Base-by-base conservation (phyloP, 2,797 vertebrate species). In the Fratercula arctica region DNA sequence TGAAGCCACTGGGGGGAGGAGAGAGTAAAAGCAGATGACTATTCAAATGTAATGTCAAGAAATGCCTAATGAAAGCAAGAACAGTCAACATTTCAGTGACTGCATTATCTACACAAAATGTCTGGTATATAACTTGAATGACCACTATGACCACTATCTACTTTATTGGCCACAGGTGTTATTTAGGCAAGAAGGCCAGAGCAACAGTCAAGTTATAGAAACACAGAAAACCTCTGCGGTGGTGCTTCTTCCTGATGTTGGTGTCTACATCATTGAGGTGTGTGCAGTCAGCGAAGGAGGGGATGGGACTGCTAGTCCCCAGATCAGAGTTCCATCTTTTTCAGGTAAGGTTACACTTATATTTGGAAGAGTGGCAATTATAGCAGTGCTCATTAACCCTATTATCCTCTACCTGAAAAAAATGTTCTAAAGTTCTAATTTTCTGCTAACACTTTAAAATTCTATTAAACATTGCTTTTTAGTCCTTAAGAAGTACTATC, bases 231-330 rank as follows among this genome's bases (percentile, higher is more conserved):
- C 99, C 2, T 99, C 99, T 78, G 99, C 99, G 5, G 97, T 98
- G 83, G 98, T 99, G 11, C 98, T 98, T 29, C 98, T 99, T 85
- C 98, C 99, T 1, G 99, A 99, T 80, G 99, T 98, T 76, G 99
- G 99, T 29, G 98, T 99, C 81, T 99, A 99, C 77, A 98, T 99
- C 96, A 99, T 99, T 17, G 99, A 99, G 97, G 99, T 99, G 63
- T 98, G 99, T 26, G 98, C 99, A 4, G 98, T 99, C 91, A 99
- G 99, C 45, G 99, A 99, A 97, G 99, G 99, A 50, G 99, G 99
- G 20, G 99, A 99, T 91, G 99, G 99, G 67, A 98, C 98, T 1
- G 96, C 98, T 31, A 99, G 99, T 96, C 98, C 99, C 63, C 99
- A 99, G 70, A 98, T 99, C 85, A 98, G 99, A 97, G 97, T 99